These are phyloP conservation scores for Isurus oxyrinchus DNA, from an alignment of 2,113 vertebrate species.

Conservation along the genomic window DNA sequence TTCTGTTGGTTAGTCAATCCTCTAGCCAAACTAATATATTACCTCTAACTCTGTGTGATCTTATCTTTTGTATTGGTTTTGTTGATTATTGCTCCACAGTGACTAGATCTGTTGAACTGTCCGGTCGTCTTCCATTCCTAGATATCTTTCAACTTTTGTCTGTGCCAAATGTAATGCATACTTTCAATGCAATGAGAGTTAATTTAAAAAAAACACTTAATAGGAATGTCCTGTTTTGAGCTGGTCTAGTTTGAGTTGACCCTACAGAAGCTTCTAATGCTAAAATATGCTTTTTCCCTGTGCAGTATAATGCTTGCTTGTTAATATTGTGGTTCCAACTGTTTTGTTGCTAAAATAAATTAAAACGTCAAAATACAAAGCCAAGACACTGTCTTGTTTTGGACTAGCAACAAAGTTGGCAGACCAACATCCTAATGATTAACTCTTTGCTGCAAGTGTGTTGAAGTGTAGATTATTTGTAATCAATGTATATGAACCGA, in stretches of 20 bases:
- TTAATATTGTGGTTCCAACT: background rate
- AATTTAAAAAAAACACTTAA: background rate
- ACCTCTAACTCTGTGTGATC: too few relatives aligned
- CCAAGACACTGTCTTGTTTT: background rate
- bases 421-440: background rate
- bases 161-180: background rate
- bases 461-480: background rate
- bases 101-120: background rate
- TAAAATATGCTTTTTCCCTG: background rate
- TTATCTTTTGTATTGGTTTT: background rate
- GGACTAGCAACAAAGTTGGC: background rate
- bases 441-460: background rate
- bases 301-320: background rate
- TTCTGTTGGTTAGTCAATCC: too few relatives aligned
- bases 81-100: background rate
- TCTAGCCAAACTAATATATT: too few relatives aligned
- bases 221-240: background rate
- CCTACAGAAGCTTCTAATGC: background rate
- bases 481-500: background rate
- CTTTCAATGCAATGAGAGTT: background rate
- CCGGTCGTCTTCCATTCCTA: background rate
- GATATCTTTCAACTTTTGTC: background rate
- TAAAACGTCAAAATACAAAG: background rate
- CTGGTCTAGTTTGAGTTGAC: background rate
- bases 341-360: background rate